Conservation (phyloP, 1,140 invertebrate genomes). For the Dryas iulia region DNA sequence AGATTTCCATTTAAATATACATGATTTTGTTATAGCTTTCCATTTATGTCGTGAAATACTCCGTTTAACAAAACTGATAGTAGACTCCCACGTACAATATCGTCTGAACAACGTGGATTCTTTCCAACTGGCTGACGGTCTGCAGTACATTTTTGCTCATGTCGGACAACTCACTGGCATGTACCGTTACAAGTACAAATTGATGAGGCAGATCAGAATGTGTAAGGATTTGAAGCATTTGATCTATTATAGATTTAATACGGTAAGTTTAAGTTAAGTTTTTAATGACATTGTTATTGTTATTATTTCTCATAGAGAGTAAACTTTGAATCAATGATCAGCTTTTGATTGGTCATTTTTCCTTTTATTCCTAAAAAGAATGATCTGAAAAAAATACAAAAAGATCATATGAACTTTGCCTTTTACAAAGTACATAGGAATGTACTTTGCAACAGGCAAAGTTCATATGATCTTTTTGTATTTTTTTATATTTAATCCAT, state of each 20-base stretch:
- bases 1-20: too few species aligned
- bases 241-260: conserved; percentile 99
- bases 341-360: too few species aligned
- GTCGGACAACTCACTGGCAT: conserved; percentile 99
- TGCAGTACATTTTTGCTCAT: conserved; percentile 99
- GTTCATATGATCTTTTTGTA: too few species aligned
- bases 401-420: too few species aligned
- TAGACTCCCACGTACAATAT: conserved; percentile 99
- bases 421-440: too few species aligned
- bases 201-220: conserved; percentile 99
- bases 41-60: conserved; percentile 99
- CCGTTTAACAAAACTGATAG: conserved; percentile 97
- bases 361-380: too few species aligned
- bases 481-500: too few species aligned
- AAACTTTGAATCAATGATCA: too few species aligned
- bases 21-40: conserved; percentile 86
- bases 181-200: conserved; percentile 99
- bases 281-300: background rate
- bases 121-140: conserved; percentile 98
- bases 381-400: too few species aligned
- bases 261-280: conserved; percentile 82
- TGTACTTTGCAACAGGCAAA: too few species aligned
- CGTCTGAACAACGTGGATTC: conserved; percentile 99
- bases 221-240: conserved; percentile 99
- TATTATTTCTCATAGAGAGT: background rate